Evolutionary conservation across 2,113 vertebrate species (phyloP).

Genomic region (Lamprotornis superbus): DNA sequence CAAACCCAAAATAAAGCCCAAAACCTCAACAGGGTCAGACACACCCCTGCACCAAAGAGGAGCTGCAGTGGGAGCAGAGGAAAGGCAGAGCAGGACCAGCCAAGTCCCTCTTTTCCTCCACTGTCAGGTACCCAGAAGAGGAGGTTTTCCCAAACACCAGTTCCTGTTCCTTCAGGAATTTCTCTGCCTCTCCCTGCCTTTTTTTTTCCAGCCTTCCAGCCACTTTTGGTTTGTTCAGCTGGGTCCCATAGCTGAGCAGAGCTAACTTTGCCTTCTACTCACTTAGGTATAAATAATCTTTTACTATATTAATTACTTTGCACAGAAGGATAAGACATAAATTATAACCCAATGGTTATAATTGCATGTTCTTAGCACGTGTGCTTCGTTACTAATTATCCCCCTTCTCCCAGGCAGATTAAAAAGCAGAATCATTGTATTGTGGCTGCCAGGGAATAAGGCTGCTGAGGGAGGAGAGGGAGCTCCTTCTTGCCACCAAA

Average conservation of each 20-base stretch:
- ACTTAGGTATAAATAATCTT: constrained; percentile 31
- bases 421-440: constrained; percentile 23
- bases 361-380: constrained; percentile 54
- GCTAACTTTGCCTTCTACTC: constrained; percentile 20
- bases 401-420: constrained; percentile 26
- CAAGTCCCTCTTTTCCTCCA: background rate
- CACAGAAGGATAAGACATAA: constrained; percentile 50
- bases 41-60: background rate
- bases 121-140: background rate
- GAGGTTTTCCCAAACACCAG: background rate
- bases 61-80: background rate
- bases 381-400: constrained; percentile 56
- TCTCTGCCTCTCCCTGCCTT: background rate
- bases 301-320: constrained; percentile 59
- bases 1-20: background rate
- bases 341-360: constrained; percentile 59
- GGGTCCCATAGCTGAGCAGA: background rate
- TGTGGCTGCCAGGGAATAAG: background rate
- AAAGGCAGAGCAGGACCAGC: background rate
- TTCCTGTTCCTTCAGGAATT: background rate
- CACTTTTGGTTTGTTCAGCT: background rate
- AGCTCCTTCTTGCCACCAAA: background rate
- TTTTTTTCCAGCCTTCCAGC: background rate
- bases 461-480: background rate
- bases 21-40: background rate